Conservation (phyloP, 2,113 vertebrate genomes). For the Ariopsis seemanni region DNA sequence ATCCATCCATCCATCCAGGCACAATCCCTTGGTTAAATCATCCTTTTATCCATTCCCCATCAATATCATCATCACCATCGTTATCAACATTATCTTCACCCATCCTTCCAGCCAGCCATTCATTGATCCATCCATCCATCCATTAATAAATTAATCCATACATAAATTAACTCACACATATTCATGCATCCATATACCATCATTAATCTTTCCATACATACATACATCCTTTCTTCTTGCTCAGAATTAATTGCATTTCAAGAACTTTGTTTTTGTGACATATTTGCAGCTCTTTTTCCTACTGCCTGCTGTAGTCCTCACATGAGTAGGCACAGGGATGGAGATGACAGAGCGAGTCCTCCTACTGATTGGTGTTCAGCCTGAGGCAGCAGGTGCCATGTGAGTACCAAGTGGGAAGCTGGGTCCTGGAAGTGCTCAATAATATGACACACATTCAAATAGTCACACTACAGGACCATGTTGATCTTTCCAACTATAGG, state of each 20-base stretch:
- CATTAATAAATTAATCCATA: not conserved
- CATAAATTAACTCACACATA: not conserved
- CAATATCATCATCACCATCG: too few relatives aligned
- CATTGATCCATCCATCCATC: not conserved
- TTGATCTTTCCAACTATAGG: not conserved
- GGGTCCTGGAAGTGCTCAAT: not conserved
- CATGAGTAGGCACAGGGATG: conserved; percentile 1
- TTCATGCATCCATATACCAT: not conserved
- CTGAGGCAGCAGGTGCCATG: conserved; percentile 30
- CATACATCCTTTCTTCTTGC: not conserved
- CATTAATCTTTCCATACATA: not conserved
- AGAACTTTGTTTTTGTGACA: not conserved
- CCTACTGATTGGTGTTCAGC: conserved; percentile 26
- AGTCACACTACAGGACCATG: not conserved
- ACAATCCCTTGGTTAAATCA: not conserved
- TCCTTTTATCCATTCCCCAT: not conserved
- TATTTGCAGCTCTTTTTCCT: not conserved
- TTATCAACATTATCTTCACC: too few relatives aligned
- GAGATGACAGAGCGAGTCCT: conserved; percentile 9
- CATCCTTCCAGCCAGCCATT: not conserved
- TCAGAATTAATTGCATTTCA: not conserved
- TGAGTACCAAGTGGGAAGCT: not conserved
- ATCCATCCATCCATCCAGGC: not conserved
- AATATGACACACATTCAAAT: not conserved
- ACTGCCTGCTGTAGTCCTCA: not conserved